phyloP scores from a whole-genome alignment of 2,797 vertebrate genomes.

The Lithobates sylvaticus region DNA sequence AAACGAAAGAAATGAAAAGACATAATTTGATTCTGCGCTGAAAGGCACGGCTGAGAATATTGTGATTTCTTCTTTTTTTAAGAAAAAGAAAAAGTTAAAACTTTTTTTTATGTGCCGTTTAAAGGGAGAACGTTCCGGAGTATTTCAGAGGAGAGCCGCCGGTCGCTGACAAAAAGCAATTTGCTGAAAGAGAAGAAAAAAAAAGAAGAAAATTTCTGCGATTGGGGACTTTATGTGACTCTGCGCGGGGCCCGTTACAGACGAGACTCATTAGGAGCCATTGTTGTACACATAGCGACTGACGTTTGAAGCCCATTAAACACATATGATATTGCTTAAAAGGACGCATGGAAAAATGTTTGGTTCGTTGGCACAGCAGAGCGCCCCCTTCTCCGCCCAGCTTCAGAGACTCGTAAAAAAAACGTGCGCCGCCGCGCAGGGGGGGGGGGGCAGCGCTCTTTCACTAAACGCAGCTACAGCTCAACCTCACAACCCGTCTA shows the following conservation, averaged over 20 bases:
- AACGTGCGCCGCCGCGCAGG: constrained; percentile 5
- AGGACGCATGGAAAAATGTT: constrained; percentile 56
- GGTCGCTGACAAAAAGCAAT: constrained; percentile 22
- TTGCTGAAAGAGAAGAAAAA: constrained; percentile 19
- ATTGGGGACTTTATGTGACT: constrained; percentile 49
- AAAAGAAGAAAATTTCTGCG: background rate
- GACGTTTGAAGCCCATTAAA: constrained; percentile 50
- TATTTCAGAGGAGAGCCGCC: constrained; percentile 4
- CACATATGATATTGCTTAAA: constrained; percentile 59
- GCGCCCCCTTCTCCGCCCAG: constrained; percentile 40
- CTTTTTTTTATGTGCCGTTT: constrained; percentile 47
- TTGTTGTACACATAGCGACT: constrained; percentile 46
- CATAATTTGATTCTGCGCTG: constrained; percentile 51
- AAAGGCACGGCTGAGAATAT: constrained; percentile 22
- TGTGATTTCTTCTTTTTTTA: background rate
- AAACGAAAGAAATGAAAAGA: constrained; percentile 47
- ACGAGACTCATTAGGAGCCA: constrained; percentile 52
- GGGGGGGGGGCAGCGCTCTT: background rate
- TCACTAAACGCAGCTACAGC: constrained; percentile 26
- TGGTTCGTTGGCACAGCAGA: constrained; percentile 53
- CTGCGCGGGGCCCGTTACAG: constrained; percentile 29
- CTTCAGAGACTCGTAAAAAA: constrained; percentile 48
- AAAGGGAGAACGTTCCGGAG: background rate
- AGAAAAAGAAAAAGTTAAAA: constrained; percentile 46
- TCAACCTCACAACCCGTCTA: constrained; percentile 19